Percentiles rank a stretch among this genome's conserved stretches.
phyloP scores from a whole-genome alignment of 2,888 invertebrate species.

The Cataglyphis livida region DNA sequence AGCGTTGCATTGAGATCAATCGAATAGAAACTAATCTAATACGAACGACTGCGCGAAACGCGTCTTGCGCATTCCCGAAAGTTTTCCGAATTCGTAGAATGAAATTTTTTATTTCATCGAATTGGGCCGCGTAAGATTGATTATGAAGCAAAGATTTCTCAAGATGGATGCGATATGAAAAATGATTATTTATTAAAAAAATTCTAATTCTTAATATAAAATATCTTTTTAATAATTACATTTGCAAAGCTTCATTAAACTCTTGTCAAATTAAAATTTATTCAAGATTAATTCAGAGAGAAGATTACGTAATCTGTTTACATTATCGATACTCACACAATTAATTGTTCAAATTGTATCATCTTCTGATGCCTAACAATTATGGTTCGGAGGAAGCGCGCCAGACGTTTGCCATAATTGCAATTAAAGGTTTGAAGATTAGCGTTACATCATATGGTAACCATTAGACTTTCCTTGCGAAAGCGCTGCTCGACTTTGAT shows the following conservation, averaged over 20 bases:
- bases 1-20: constrained; percentile 74
- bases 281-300: background rate
- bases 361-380: background rate
- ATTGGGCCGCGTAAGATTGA: background rate
- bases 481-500: constrained; percentile 50
- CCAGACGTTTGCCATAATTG: constrained; percentile 39
- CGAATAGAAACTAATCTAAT: constrained; percentile 74
- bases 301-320: background rate
- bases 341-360: background rate
- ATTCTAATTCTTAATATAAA: background rate
- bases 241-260: background rate
- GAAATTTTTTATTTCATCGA: constrained; percentile 39
- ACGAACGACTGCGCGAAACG: constrained; percentile 47
- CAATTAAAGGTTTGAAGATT: constrained; percentile 48
- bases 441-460: constrained; percentile 25
- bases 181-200: background rate
- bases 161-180: background rate
- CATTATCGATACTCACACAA: background rate
- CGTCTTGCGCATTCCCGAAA: constrained; percentile 35
- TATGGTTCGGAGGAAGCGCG: background rate
- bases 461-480: constrained; percentile 48
- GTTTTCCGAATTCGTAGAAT: constrained; percentile 56
- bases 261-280: background rate
- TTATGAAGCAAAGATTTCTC: background rate
- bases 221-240: background rate